A percentile compares a stretch with the other conserved stretches of the same genome.
phyloP scores from a whole-genome alignment of 1,140 invertebrate species.

The Dendrolimus kikuchii region DNA sequence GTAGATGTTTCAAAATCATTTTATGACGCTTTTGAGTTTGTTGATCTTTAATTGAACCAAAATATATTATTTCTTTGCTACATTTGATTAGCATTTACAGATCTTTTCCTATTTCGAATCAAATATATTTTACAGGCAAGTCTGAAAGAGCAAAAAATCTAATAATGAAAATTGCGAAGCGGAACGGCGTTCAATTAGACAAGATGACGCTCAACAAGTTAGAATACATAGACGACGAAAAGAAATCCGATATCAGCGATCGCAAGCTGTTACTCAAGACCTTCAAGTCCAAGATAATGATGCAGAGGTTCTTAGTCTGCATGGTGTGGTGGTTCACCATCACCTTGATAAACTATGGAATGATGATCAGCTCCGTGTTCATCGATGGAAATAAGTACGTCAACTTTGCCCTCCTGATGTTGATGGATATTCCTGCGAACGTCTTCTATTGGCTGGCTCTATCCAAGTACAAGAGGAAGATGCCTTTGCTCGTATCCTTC shows the following conservation, averaged over 20 bases:
- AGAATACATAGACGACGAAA: slow-evolving; percentile 38
- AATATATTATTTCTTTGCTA: too few species aligned
- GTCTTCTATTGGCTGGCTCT: slow-evolving; percentile 70
- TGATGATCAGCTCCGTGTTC: slow-evolving; percentile 85
- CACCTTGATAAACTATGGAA: slow-evolving; percentile 86
- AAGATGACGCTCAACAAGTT: slow-evolving; percentile 34
- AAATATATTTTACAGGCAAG: slow-evolving; percentile 19
- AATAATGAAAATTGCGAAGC: slow-evolving; percentile 49
- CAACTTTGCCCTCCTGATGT: slow-evolving; percentile 79
- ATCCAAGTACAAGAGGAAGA: slow-evolving; percentile 43
- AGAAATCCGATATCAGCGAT: slow-evolving; percentile 23
- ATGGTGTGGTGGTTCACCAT: slow-evolving; percentile 83
- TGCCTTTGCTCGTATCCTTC: slow-evolving; percentile 45
- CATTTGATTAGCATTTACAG: too few species aligned
- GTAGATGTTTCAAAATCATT: too few species aligned
- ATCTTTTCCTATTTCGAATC: too few species aligned
- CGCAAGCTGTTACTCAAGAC: slow-evolving; percentile 43
- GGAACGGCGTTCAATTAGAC: slow-evolving; percentile 41
- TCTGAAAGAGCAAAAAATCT: slow-evolving; percentile 35
- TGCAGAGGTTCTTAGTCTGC: slow-evolving; percentile 72
- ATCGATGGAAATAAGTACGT: slow-evolving; percentile 80
- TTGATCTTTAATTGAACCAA: too few species aligned
- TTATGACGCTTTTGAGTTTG: too few species aligned
- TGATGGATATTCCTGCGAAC: slow-evolving; percentile 83
- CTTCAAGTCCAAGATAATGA: slow-evolving; percentile 50